These are phyloP conservation scores for Drosophila longiperda DNA, from an alignment of 2,888 invertebrate species.

Conservation along the genomic window DNA sequence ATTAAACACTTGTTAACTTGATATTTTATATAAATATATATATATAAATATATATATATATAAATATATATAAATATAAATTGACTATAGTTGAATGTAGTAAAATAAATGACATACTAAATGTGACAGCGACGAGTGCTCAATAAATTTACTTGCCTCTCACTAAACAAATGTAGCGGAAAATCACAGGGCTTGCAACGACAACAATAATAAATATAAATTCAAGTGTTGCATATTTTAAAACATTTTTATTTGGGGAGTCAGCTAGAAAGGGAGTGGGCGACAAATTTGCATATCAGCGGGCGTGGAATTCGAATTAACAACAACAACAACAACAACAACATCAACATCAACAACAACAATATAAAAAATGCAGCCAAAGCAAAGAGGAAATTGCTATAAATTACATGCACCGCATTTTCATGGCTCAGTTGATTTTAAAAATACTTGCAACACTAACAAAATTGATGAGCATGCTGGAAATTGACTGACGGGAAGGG, in stretches of 20 bases:
- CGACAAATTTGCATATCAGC: slow-evolving; percentile 54
- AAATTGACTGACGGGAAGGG: neutral
- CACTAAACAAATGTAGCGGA: slow-evolving; percentile 49
- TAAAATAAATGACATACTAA: slow-evolving; percentile 56
- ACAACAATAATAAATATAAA: slow-evolving; percentile 52
- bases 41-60: no score
- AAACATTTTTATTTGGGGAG: slow-evolving; percentile 54
- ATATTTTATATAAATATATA: no score
- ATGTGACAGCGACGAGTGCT: slow-evolving; percentile 22
- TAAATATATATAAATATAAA: neutral
- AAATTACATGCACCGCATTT: slow-evolving; percentile 71
- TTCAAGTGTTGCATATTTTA: slow-evolving; percentile 73
- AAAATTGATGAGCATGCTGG: slow-evolving; percentile 47
- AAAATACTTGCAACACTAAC: slow-evolving; percentile 35
- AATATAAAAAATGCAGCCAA: slow-evolving; percentile 51
- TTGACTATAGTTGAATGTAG: slow-evolving; percentile 13
- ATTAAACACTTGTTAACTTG: neutral
- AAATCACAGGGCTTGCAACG: slow-evolving; percentile 40
- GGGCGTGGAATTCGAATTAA: slow-evolving; percentile 48
- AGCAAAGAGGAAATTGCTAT: slow-evolving; percentile 69
- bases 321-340: slow-evolving; percentile 36
- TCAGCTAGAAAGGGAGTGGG: neutral
- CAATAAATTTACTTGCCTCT: slow-evolving; percentile 29
- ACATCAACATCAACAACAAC: slow-evolving; percentile 21
- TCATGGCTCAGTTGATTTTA: slow-evolving; percentile 67